Conservation (phyloP, 2,888 invertebrate species). For the Epistrophe eligans region DNA sequence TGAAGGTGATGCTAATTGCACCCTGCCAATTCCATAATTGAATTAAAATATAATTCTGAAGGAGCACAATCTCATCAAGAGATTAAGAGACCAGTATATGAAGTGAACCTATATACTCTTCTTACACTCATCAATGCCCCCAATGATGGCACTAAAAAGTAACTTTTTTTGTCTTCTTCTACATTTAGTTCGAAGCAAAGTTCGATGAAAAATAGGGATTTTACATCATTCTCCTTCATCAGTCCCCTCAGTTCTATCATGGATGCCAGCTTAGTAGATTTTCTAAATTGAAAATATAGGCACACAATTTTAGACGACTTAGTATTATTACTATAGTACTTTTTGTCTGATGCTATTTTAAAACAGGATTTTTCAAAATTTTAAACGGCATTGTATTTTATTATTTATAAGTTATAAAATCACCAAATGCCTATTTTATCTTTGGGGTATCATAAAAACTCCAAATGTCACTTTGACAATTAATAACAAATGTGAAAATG, state of each 20-base stretch:
- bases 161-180: slow-evolving; percentile 5
- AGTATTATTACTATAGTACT: too few species aligned
- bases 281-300: too few species aligned
- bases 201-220: slow-evolving; percentile 38
- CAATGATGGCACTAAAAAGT: slow-evolving; percentile 3
- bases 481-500: too few species aligned
- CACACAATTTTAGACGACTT: too few species aligned
- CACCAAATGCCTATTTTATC: too few species aligned
- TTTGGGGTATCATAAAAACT: too few species aligned
- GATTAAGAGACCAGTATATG: slow-evolving; percentile 37
- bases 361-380: too few species aligned
- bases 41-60: slow-evolving; percentile 70
- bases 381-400: too few species aligned
- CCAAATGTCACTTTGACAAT: too few species aligned
- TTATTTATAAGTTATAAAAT: too few species aligned
- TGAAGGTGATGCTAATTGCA: slow-evolving; percentile 67
- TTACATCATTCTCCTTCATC: background rate
- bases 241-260: too few species aligned
- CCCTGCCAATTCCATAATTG: slow-evolving; percentile 54
- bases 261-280: background rate
- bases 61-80: slow-evolving; percentile 60
- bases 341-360: too few species aligned
- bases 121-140: background rate
- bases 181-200: slow-evolving; percentile 38
- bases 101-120: background rate